A percentile compares a stretch with the other conserved stretches of the same genome.
phyloP scores from a whole-genome alignment of 1,140 invertebrate species.

The Venturia canescens region DNA sequence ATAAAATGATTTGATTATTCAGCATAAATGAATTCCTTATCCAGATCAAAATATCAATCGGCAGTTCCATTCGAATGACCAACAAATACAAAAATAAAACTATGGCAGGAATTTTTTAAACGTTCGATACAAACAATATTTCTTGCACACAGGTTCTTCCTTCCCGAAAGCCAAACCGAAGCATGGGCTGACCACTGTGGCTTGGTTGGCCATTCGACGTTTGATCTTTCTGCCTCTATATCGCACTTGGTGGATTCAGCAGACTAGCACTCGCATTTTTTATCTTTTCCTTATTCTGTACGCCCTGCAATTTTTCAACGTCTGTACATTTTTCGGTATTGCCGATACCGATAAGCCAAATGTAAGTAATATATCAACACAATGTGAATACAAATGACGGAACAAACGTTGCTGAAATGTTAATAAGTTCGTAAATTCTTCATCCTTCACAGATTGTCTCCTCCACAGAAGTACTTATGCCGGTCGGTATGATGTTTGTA shows the following conservation, averaged over 20 bases:
- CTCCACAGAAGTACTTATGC: constrained; percentile 84
- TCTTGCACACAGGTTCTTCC: constrained; percentile 86
- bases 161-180: constrained; percentile 96
- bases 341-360: constrained; percentile 72
- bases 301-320: constrained; percentile 85
- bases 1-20: no score
- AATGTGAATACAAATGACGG: no score
- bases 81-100: no score
- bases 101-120: no score
- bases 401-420: no score
- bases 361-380: constrained; percentile 59
- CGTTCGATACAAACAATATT: neutral
- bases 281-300: constrained; percentile 86
- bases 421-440: neutral
- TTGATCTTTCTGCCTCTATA: constrained; percentile 90
- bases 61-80: no score
- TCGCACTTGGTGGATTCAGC: constrained; percentile 91
- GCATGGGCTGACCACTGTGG: constrained; percentile 89
- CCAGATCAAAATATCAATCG: no score
- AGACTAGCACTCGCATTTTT: constrained; percentile 88
- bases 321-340: constrained; percentile 79
- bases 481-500: constrained; percentile 87
- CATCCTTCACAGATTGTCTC: constrained; percentile 75
- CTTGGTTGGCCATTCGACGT: constrained; percentile 86
- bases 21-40: no score